These are phyloP conservation scores for Zoanthus sociatus DNA, from an alignment of 92 coral and sea anemone genomes.

Conservation along the genomic window DNA sequence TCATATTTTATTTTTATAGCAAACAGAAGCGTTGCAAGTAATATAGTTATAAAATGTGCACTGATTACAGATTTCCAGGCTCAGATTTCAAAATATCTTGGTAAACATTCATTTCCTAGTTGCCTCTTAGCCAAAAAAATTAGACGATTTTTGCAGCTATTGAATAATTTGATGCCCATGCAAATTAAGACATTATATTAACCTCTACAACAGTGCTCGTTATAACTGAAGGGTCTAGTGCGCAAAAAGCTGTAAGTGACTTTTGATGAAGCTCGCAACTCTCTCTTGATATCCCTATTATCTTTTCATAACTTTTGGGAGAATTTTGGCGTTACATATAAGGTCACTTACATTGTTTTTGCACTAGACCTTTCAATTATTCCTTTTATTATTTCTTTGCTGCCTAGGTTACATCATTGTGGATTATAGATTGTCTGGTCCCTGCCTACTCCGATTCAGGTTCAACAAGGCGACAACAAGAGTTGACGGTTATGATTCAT, in stretches of 20 bases:
- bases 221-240: not conserved
- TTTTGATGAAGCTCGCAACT: conserved; percentile 19
- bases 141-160: conserved; percentile 7
- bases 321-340: conserved; percentile 1
- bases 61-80: conserved; percentile 4
- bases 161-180: not conserved
- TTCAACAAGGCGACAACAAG: conserved; percentile 41
- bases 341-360: no score
- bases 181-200: not conserved
- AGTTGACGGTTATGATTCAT: conserved; percentile 42
- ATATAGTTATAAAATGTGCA: not conserved
- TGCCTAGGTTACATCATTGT: conserved; percentile 5
- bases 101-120: not conserved
- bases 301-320: conserved; percentile 22
- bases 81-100: not conserved
- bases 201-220: conserved; percentile 3
- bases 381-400: not conserved
- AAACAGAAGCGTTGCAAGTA: not conserved
- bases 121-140: not conserved
- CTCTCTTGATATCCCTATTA: conserved; percentile 18
- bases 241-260: conserved; percentile 7
- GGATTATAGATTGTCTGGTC: conserved; percentile 5
- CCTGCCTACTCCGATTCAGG: conserved; percentile 46
- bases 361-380: not conserved
- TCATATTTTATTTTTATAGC: conserved; percentile 6